Evolutionary conservation across 1,140 invertebrate genomes (phyloP), one percentile per base, ranked within the genome.

Genomic region (Phocides pigmalion): DNA sequence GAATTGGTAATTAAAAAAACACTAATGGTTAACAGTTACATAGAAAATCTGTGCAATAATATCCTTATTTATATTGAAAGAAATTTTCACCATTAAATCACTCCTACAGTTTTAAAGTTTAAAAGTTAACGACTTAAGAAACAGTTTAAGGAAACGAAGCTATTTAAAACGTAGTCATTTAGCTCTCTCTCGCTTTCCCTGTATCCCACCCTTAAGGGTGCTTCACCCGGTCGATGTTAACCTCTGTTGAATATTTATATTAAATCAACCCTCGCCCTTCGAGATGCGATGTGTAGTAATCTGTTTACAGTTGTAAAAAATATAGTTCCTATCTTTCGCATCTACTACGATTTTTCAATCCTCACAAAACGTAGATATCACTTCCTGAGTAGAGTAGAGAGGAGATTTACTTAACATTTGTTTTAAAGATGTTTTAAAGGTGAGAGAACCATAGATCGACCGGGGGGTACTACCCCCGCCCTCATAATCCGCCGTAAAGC

Each of bases 191-290:
- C 39, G 12, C 41, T n/a, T n/a, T 3, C 8, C n/a, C 20, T 25
- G 22, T 58, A 15, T 6, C 8, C 11, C 14, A 12, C 11, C 22
- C n/a, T 76, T 72, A 76, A 65, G 72, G 75, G 69, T 68, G 56
- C 65, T 59, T 70, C 74, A 68, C 71, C 76, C 72, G 67, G 67
- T 70, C 72, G 67, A 64, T 66, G 75, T 74, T 75, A 79, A 77
- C 79, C 76, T 74, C 74, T 72, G 61, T 68, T 81, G 81, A 83
- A 83, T 83, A 83, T 83, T 83, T 83, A 83, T 83, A 76, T 70
- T 61, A 68, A 66, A 66, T 61, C 61, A 64, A 54, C 56, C 22
- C 64, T 59, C 68, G 32, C 65, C 73, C 72, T 76, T 68, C 59
- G 68, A 77, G 69, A 72, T 66, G 39, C 65, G 56, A 61, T 66